These are phyloP conservation scores for Chrosomus eos DNA, from an alignment of 2,797 vertebrate species.

Conservation along the genomic window DNA sequence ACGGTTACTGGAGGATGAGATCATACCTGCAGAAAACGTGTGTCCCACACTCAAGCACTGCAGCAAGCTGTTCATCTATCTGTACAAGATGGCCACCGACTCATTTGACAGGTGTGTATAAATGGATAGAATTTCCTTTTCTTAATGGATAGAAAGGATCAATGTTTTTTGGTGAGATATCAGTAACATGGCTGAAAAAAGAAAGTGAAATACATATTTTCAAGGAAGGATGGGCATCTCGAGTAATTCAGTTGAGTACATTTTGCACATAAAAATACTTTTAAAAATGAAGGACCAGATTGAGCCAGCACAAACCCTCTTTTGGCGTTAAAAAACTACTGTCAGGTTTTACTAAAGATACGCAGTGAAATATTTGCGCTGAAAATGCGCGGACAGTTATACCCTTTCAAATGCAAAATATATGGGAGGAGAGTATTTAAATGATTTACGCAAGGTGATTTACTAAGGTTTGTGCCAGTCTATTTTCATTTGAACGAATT, in stretches of 20 bases:
- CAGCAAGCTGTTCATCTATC: constrained; percentile 97
- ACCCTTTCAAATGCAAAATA: too few relatives aligned
- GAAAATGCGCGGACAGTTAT: too few relatives aligned
- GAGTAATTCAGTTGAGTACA: not conserved
- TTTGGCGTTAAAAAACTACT: too few relatives aligned
- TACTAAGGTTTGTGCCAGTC: too few relatives aligned
- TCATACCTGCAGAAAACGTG: constrained; percentile 82
- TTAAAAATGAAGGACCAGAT: too few relatives aligned
- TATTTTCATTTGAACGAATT: too few relatives aligned
- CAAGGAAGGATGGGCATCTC: not conserved
- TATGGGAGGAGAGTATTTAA: too few relatives aligned
- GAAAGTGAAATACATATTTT: not conserved
- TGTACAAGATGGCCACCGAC: constrained; percentile 98
- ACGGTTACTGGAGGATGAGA: constrained; percentile 92
- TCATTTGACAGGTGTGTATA: constrained; percentile 94
- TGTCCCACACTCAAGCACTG: constrained; percentile 91
- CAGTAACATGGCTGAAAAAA: not conserved
- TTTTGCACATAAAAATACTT: not conserved
- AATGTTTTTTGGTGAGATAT: not conserved
- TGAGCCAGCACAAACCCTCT: too few relatives aligned
- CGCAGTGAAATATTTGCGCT: too few relatives aligned
- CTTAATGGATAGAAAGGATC: not conserved
- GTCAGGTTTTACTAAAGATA: too few relatives aligned
- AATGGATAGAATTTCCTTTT: not conserved
- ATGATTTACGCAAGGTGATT: too few relatives aligned